Conservation (phyloP, 2,113 vertebrate genomes). For the Lophura nycthemera region DNA sequence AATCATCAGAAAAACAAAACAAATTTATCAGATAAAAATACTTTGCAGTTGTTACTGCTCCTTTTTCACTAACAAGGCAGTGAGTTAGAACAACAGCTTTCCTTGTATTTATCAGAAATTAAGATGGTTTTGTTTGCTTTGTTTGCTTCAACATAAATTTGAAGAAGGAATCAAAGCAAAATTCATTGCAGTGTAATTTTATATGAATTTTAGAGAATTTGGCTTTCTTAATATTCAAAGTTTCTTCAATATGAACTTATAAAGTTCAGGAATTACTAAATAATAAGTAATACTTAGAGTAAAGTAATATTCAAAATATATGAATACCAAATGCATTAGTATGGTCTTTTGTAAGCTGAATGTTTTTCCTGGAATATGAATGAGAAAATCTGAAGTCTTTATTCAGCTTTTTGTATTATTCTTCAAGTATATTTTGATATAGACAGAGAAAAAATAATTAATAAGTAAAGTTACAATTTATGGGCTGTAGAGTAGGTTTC, state of each 20-base stretch:
- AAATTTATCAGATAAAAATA: not conserved
- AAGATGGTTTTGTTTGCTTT: not conserved
- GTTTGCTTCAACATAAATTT: not conserved
- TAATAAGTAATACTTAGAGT: not conserved
- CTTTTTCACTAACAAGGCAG: not conserved
- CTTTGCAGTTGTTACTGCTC: not conserved
- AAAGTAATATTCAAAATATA: not conserved
- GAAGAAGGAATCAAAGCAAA: not conserved
- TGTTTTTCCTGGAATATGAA: not conserved
- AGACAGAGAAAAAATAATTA: not conserved
- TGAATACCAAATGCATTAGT: fast-evolving
- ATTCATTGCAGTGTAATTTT: not conserved
- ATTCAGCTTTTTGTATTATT: not conserved
- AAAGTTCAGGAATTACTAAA: not conserved
- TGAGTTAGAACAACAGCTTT: not conserved
- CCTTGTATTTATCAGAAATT: not conserved
- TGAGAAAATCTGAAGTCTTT: not conserved
- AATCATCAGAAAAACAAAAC: not conserved
- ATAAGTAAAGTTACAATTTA: not conserved
- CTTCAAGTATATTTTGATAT: not conserved
- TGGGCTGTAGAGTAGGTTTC: not conserved
- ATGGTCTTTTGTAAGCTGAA: not conserved
- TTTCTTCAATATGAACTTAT: not conserved
- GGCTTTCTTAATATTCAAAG: not conserved
- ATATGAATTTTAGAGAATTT: not conserved